These are phyloP conservation scores for Lasioglossum pauxillum DNA, from an alignment of 2,888 invertebrate genomes.

Conservation along the genomic window DNA sequence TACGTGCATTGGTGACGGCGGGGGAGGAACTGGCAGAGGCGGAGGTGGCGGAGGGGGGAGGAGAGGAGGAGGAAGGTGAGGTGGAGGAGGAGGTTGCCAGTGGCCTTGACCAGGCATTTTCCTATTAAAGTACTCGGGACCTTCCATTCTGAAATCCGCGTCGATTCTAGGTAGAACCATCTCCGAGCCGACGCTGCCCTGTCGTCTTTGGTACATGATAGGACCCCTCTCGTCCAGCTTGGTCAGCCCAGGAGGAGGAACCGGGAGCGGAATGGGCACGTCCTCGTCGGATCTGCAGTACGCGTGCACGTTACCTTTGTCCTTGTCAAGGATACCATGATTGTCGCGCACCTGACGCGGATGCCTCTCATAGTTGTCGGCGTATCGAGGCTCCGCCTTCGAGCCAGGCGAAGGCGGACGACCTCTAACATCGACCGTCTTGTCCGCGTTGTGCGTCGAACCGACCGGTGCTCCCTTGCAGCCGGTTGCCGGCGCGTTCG, in stretches of 20 bases:
- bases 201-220: conserved; percentile 62
- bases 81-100: conserved; percentile 46
- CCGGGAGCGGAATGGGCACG: conserved; percentile 2
- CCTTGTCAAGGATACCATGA: conserved; percentile 43
- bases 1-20: conserved; percentile 20
- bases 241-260: neutral
- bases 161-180: conserved; percentile 46
- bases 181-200: conserved; percentile 29
- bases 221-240: conserved; percentile 51
- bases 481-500: conserved; percentile 6
- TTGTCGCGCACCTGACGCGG: conserved; percentile 66
- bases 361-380: conserved; percentile 79
- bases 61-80: conserved; percentile 1
- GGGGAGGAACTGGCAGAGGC: neutral
- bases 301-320: conserved; percentile 34
- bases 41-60: neutral
- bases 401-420: conserved; percentile 43
- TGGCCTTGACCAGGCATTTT: conserved; percentile 44
- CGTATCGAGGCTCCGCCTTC: conserved; percentile 72
- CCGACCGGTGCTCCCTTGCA: conserved; percentile 28
- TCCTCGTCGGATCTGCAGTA: conserved; percentile 55
- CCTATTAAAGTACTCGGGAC: conserved; percentile 59
- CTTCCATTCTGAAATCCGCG: conserved; percentile 55
- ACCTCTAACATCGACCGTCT: conserved; percentile 30
- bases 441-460: conserved; percentile 25